Evolutionary conservation across 2,888 invertebrate genomes (phyloP).

Genomic region (Drosophila eohydei): DNA sequence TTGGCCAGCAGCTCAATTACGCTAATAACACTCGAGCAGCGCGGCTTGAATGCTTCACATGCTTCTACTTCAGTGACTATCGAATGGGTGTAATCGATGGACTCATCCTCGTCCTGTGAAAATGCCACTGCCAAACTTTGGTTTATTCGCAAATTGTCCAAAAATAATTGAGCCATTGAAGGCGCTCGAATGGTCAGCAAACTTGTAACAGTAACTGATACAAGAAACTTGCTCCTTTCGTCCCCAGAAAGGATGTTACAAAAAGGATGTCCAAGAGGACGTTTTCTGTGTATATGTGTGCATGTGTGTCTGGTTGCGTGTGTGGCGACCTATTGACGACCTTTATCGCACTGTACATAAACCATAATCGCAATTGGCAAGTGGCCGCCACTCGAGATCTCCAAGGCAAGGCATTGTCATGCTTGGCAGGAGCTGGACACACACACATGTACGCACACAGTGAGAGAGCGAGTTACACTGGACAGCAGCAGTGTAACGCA

Average conservation of each 20-base stretch:
- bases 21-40: conserved; percentile 69
- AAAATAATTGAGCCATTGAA: conserved; percentile 83
- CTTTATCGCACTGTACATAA: conserved; percentile 83
- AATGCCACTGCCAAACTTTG: conserved; percentile 58
- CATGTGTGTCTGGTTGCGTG: conserved; percentile 15
- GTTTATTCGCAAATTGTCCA: conserved; percentile 82
- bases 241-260: conserved; percentile 16
- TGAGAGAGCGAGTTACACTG: conserved; percentile 24
- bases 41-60: conserved; percentile 19
- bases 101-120: neutral
- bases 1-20: conserved; percentile 73
- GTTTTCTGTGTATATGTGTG: neutral
- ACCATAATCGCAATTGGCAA: conserved; percentile 84
- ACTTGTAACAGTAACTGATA: conserved; percentile 64
- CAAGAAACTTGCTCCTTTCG: conserved; percentile 71
- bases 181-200: conserved; percentile 73
- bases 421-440: conserved; percentile 53
- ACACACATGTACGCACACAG: conserved; percentile 30
- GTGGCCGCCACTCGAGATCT: conserved; percentile 72
- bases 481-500: conserved; percentile 64
- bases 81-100: conserved; percentile 1
- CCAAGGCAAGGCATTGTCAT: conserved; percentile 69
- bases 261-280: conserved; percentile 16
- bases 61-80: conserved; percentile 28
- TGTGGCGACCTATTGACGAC: conserved; percentile 83